These are phyloP conservation scores for Drosophila subpulchrella DNA, from an alignment of 1,140 invertebrate species.

Conservation along the genomic window DNA sequence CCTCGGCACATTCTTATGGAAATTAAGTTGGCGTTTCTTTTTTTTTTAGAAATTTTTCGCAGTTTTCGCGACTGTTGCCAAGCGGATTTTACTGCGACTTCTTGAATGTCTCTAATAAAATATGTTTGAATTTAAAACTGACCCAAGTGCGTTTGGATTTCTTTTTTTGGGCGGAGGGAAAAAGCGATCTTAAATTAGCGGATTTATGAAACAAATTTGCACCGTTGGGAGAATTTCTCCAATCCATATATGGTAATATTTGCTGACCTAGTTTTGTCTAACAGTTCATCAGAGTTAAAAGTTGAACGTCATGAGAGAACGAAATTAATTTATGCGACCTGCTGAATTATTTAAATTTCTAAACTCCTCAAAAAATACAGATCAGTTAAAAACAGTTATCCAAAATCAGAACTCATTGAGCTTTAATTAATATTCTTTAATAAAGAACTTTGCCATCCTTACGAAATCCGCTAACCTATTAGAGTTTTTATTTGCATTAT, in stretches of 20 bases:
- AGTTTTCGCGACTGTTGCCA: conserved; percentile 32
- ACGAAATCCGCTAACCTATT: neutral
- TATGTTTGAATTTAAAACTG: conserved; percentile 16
- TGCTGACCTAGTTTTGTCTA: conserved; percentile 10
- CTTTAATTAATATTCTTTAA: neutral
- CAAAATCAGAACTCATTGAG: neutral
- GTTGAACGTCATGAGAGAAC: neutral
- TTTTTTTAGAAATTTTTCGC: conserved; percentile 19
- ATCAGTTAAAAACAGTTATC: neutral
- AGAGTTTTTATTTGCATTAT: neutral
- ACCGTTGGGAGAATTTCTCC: conserved; percentile 12
- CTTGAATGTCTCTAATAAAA: conserved; percentile 23
- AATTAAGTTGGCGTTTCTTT: conserved; percentile 44
- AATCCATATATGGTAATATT: neutral
- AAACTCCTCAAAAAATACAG: neutral
- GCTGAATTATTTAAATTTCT: neutral
- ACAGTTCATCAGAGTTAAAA: conserved; percentile 10
- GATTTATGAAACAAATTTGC: neutral
- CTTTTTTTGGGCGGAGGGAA: conserved; percentile 5
- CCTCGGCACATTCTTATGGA: conserved; percentile 62
- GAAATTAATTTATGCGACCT: conserved; percentile 6
- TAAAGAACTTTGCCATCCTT: neutral
- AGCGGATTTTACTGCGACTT: conserved; percentile 38
- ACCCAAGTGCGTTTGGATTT: conserved; percentile 26
- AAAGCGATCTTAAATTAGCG: too few relatives aligned